Evolutionary conservation across 2,797 vertebrate genomes (phyloP).

Genomic region (Rhinogobio ventralis): DNA sequence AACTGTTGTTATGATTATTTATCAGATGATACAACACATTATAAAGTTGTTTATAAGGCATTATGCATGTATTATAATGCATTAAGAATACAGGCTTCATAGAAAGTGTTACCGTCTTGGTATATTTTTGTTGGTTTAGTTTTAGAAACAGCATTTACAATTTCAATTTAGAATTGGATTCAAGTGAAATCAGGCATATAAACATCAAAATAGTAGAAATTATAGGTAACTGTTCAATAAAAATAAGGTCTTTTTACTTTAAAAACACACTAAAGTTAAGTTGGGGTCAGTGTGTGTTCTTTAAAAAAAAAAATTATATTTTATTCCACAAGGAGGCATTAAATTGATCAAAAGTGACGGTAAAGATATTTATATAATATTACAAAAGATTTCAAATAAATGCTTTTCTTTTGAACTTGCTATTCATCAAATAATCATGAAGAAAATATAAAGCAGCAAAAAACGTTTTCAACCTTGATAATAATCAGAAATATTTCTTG

Average conservation of each 20-base stretch:
- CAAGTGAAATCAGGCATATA: background rate
- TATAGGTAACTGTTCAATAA: background rate
- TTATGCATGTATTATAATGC: no score
- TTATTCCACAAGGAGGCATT: background rate
- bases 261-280: background rate
- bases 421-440: background rate
- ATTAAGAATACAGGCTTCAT: no score
- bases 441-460: background rate
- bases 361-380: background rate
- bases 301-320: background rate
- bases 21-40: no score
- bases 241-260: background rate
- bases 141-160: background rate
- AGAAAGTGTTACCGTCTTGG: no score
- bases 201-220: background rate
- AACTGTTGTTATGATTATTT: no score
- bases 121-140: background rate
- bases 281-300: background rate
- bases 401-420: background rate
- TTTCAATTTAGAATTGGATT: background rate
- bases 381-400: background rate
- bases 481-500: background rate
- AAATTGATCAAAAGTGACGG: background rate
- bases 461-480: background rate
- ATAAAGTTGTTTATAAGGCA: no score